Evolutionary conservation across 2,797 vertebrate species (phyloP), one percentile per base, ranked within the genome.

Genomic region (Alfaro cultratus): DNA sequence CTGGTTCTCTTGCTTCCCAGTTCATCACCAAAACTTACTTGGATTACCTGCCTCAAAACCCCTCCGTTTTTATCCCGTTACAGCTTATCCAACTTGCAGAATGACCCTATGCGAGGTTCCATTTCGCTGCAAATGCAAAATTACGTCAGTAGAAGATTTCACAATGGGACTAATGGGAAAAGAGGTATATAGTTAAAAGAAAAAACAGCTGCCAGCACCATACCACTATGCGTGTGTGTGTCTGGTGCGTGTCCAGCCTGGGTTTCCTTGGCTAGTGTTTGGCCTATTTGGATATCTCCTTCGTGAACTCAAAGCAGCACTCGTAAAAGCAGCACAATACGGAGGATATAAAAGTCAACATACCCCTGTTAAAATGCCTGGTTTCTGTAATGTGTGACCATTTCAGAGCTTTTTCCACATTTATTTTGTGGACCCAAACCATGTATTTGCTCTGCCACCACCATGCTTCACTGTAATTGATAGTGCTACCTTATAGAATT

Each of bases 31-130:
- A 47, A 64, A 55, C 64, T 77, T 78, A 80, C 82, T 86, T 88
- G 73, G 51, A 84, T 70, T 45, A 26, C 76, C 80, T 71, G 47
- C 71, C 73, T 83, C 80, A 16, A 57, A 68, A 73, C 78, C 60
- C 87, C 9, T 0, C 70, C 78, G 74, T 75, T 85, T 85, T 31
- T 57, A 72, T 74, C 80, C 81, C 77, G 79, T 80, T 74, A 39
- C 87, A 90, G 86, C 90, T 91, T 90, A 85, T 91, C 86, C 91
- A 92, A 90, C 90, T 87, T 83, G 78, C 86, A 89, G 85, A 86
- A 84, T 91, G 92, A 94, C 93, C 93, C 90, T 74, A 83, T 78
- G 90, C 92, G 88, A 26, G 85, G 92, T 94, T 95, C 86, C 89
- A 92, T 85, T 91, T 88, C 92, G 89, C 80, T 75, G 91, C 86